Base-by-base conservation (phyloP, 2,113 vertebrate species). In the Zosterops borbonicus region DNA sequence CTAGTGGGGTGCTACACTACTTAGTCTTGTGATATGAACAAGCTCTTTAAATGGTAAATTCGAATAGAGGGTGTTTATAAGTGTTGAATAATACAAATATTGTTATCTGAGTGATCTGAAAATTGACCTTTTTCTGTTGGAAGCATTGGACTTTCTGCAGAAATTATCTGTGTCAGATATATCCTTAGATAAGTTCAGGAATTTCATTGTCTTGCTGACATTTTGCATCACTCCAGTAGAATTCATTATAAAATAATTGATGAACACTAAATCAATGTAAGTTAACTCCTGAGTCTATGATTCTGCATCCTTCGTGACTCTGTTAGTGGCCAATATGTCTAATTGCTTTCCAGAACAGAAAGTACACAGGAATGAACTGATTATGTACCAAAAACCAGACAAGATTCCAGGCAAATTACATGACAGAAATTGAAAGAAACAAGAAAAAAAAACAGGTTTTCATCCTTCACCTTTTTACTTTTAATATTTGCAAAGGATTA, bases 181-280 rank as follows among this genome's bases (percentile, higher is more conserved):
- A 42, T 62, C 88, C 89, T 92, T 65, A 67, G 42, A 8, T 59
- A 89, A 70, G 4, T 83, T 67, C 39, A 83, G 47, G 7, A 77
- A 81, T 89, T 90, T 80, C 25, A 73, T 50, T 83, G 46, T 69
- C 50, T 70, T 83, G 50, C n/a, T 90, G 74, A 93, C n/a, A 92
- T 90, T 88, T 83, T 90, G 52, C 49, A 80, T 83, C 10, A 25
- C 39, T 89, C 19, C 52, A 70, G 60, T 55, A 29, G 23, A 65
- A 91, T 14, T 87, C 41, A 42, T 58, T 87, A 82, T 58, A 85
- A 95, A 92, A 94, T 73, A 90, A 85, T 62, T 77, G 68, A 88
- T 74, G 37, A 83, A n/a, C 68, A 83, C 35, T 77, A 78, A 94
- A 89, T 83, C 92, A 77, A 63, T 74, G 25, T 52, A 71, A 37